A percentile compares a stretch with the other conserved stretches of the same genome.
These are phyloP conservation scores for Drosophila hamatofila DNA, from an alignment of 2,888 invertebrate species.

Conservation along the genomic window DNA sequence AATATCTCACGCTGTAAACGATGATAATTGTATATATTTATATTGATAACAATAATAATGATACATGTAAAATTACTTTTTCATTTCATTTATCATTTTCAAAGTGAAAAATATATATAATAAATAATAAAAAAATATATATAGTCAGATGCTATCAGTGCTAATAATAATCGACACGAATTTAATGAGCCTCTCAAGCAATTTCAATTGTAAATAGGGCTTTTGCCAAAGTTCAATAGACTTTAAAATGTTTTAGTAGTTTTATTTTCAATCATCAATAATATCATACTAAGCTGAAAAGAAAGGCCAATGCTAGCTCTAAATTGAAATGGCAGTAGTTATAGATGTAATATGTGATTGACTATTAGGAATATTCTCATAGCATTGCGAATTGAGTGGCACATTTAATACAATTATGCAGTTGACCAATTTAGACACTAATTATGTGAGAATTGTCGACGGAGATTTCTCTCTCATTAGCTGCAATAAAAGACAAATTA, in stretches of 20 bases:
- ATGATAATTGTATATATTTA: too few species aligned
- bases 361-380: not conserved
- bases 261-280: not conserved
- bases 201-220: too few species aligned
- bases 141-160: too few species aligned
- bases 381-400: constrained; percentile 28
- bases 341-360: not conserved
- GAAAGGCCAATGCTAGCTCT: not conserved
- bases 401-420: constrained; percentile 65
- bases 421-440: constrained; percentile 49
- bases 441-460: constrained; percentile 40
- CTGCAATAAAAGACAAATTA: constrained; percentile 64
- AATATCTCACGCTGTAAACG: too few species aligned
- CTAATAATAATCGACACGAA: too few species aligned
- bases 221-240: not conserved
- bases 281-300: not conserved
- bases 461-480: constrained; percentile 63
- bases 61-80: too few species aligned
- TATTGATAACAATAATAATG: too few species aligned
- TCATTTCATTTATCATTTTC: too few species aligned
- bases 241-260: not conserved
- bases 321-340: not conserved
- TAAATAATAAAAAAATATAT: too few species aligned
- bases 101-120: too few species aligned
- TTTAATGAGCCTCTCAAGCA: too few species aligned